Conservation (phyloP, 2,888 invertebrate genomes). For the Stenurella melanura region DNA sequence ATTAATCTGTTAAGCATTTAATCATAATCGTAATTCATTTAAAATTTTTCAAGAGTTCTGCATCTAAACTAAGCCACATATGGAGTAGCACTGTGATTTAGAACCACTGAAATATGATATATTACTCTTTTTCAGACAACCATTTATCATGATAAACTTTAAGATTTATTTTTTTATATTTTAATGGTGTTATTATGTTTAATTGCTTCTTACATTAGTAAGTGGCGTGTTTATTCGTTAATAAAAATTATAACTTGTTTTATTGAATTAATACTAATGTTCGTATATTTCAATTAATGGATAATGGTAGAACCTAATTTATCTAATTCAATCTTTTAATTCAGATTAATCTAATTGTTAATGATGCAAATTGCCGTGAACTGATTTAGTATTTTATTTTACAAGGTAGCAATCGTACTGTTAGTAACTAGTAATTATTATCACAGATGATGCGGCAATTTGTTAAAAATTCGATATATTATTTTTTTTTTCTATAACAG, state of each 20-base stretch:
- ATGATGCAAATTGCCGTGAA: background rate
- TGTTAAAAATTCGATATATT: too few species aligned
- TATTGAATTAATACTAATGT: background rate
- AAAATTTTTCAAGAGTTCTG: constrained; percentile 1
- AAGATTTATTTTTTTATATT: constrained; percentile 41
- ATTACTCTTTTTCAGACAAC: constrained; percentile 40
- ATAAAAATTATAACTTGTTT: background rate
- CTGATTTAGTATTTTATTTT: background rate
- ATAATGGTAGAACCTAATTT: background rate
- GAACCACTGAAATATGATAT: constrained; percentile 45
- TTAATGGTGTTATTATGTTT: constrained; percentile 48
- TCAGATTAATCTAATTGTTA: background rate
- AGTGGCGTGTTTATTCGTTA: background rate
- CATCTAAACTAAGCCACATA: constrained; percentile 33
- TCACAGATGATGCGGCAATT: too few species aligned
- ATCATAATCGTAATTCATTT: constrained; percentile 10
- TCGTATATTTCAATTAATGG: background rate
- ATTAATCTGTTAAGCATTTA: background rate
- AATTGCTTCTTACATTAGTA: constrained; percentile 38
- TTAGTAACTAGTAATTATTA: too few species aligned
- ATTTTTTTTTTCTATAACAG: too few species aligned
- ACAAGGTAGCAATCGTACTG: background rate
- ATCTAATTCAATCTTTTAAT: background rate
- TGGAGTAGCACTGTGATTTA: constrained; percentile 45
- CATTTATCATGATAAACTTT: constrained; percentile 45